These are phyloP conservation scores for Plectropomus leopardus DNA, from an alignment of 2,113 vertebrate genomes.

Conservation along the genomic window DNA sequence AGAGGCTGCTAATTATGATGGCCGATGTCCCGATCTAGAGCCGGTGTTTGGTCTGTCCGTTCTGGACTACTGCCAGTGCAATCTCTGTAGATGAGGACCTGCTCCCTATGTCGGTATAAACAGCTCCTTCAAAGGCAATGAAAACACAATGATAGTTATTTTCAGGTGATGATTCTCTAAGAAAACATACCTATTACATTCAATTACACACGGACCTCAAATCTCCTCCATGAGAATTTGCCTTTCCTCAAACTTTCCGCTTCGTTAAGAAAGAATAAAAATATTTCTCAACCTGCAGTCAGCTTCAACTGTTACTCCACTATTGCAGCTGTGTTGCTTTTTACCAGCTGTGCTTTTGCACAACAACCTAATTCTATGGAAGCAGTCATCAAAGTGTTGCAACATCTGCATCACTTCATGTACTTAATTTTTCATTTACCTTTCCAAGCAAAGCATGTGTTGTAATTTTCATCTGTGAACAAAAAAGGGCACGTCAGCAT, in stretches of 20 bases:
- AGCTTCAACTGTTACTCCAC: not conserved
- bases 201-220: too few relatives aligned
- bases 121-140: too few relatives aligned
- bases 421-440: constrained; percentile 23
- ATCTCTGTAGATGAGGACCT: too few relatives aligned
- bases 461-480: constrained; percentile 23
- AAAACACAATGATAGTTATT: too few relatives aligned
- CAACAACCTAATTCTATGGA: constrained; percentile 21
- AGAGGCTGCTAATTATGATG: too few relatives aligned
- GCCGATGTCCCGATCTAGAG: too few relatives aligned
- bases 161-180: too few relatives aligned
- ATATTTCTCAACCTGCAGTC: not conserved
- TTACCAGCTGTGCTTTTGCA: constrained; percentile 30
- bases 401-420: constrained; percentile 30
- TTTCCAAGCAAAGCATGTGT: not conserved
- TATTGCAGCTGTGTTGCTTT: constrained; percentile 24
- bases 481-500: constrained; percentile 14
- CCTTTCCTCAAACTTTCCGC: not conserved
- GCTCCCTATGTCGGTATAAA: too few relatives aligned
- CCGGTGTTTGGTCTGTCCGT: too few relatives aligned
- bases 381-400: constrained; percentile 31
- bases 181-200: too few relatives aligned
- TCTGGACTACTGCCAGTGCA: too few relatives aligned
- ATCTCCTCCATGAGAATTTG: not conserved
- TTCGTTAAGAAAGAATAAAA: not conserved